Base-by-base conservation (phyloP, 37 sponge, comb jelly and placozoan species). In the Aphrocallistes beatrix region DNA sequence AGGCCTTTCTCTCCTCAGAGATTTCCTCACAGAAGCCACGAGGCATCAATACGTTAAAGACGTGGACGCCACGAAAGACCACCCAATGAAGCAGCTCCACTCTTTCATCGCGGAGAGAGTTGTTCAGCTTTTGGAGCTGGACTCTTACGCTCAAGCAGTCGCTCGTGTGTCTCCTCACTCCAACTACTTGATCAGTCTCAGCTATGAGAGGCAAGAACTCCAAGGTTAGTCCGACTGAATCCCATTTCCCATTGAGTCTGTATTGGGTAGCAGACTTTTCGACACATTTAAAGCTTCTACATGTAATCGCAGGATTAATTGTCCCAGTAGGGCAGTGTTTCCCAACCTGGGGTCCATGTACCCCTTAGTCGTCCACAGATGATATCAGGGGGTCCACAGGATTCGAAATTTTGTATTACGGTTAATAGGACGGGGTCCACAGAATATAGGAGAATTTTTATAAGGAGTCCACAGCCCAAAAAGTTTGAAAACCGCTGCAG, bases 11-110 rank as follows among this genome's bases (percentile, higher is more conserved):
- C 34, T 60, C 3, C 75, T 60, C 3, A 60, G 75, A 60, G 75
- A 60, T 28, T 60, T 60, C 21, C n/a, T 32, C 34, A 60, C 34
- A 32, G 75, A 60, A 30, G 8, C 75, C 10, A 30, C 75, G n/a
- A 60, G 75, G n/a, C 75, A 60, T 13, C 75, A 60, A 28, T 60
- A 60, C n/a, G n/a, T 60, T 28, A 60, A 60, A 60, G 75, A 60
- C n/a, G 75, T 60, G 6, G 75, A 60, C n/a, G 75, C n/a, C 8
- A 60, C 25, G 1, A 60, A 28, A 60, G 34, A 60, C n/a, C 75
- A 60, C 34, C n/a, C 75, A 60, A 60, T 60, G 75, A 60, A 60
- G 34, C 32, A 60, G 8, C 10, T 60, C 10, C 75, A 60, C 34
- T 32, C 75, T 13, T 60, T 19, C 75, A 21, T 60, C n/a, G 75